A percentile compares a stretch with the other conserved stretches of the same genome.
Evolutionary conservation across 2,888 invertebrate genomes (phyloP).

Genomic region (Drosophila affinis): DNA sequence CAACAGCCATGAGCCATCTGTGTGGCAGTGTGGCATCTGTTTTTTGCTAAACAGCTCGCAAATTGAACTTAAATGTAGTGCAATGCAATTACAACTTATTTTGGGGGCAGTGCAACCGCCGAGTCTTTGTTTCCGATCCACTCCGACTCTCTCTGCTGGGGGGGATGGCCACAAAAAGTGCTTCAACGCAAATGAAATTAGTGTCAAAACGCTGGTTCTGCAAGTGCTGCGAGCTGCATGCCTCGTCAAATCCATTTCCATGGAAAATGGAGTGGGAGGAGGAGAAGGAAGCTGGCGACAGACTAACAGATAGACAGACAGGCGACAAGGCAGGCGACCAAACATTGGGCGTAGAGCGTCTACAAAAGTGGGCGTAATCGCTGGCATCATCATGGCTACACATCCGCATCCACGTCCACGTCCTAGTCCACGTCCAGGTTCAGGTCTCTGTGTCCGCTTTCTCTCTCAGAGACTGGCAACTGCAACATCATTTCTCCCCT

Average conservation of each 20-base stretch:
- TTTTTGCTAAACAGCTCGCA: conserved; percentile 25
- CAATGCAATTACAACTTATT: conserved; percentile 66
- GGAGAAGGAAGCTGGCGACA: conserved; percentile 37
- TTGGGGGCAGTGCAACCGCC: conserved; percentile 12
- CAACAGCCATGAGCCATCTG: not conserved
- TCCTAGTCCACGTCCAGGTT: too few relatives aligned
- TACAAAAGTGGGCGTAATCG: conserved; percentile 67
- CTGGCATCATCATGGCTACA: conserved; percentile 58
- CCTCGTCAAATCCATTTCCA: conserved; percentile 53
- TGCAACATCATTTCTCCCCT: conserved; percentile 30
- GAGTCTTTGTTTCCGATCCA: conserved; percentile 30
- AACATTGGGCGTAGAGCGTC: conserved; percentile 26
- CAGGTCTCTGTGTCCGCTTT: too few relatives aligned
- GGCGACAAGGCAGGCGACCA: conserved; percentile 43
- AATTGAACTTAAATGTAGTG: conserved; percentile 70
- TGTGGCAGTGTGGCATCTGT: conserved; percentile 8
- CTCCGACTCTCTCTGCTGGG: too few relatives aligned
- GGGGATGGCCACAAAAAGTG: conserved; percentile 45
- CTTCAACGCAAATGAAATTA: conserved; percentile 73
- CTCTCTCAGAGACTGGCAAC: conserved; percentile 8
- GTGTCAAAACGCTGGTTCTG: conserved; percentile 76
- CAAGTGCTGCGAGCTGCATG: conserved; percentile 47
- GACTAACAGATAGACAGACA: conserved; percentile 24
- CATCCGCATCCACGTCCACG: too few relatives aligned
- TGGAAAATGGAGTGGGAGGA: conserved; percentile 39